These are phyloP conservation scores for Hemitrygon akajei DNA, from an alignment of 2,797 vertebrate species.

Conservation along the genomic window DNA sequence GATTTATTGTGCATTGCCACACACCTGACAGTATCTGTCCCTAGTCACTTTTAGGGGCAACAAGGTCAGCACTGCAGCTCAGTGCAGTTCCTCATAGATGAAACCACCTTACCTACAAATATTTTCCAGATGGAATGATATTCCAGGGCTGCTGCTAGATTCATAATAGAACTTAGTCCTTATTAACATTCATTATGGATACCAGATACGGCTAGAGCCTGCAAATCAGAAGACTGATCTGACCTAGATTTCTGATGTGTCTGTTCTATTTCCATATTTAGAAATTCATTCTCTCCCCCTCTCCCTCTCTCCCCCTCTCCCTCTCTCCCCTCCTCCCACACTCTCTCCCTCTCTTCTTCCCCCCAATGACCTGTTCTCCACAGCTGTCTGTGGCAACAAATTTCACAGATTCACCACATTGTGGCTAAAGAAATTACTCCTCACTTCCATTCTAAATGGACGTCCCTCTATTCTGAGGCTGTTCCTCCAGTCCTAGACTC, in stretches of 20 bases:
- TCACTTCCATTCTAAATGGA: no score
- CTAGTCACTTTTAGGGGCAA: not conserved
- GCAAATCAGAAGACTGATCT: conserved; percentile 22
- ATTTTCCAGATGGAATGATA: conserved; percentile 1
- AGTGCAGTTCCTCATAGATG: not conserved
- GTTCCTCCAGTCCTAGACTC: no score
- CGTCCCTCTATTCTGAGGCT: no score
- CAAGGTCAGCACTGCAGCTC: not conserved
- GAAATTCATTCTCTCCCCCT: not conserved
- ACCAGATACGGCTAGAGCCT: not conserved
- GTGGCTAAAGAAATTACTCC: no score
- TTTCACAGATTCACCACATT: no score
- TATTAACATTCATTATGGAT: conserved; percentile 16
- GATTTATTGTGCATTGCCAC: not conserved
- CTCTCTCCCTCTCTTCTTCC: no score
- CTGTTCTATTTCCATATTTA: conserved; percentile 17
- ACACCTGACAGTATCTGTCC: not conserved
- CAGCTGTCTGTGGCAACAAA: no score
- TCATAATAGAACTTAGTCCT: conserved; percentile 19
- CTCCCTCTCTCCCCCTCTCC: no score
- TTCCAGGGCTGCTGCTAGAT: not conserved
- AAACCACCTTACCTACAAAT: not conserved
- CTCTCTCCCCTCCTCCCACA: no score
- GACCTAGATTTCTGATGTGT: conserved; percentile 4
- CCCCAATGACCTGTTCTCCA: no score